A percentile compares a stretch with the other conserved stretches of the same genome.
These are phyloP conservation scores for Drosophila saltans DNA, from an alignment of 1,140 invertebrate genomes.

Conservation along the genomic window DNA sequence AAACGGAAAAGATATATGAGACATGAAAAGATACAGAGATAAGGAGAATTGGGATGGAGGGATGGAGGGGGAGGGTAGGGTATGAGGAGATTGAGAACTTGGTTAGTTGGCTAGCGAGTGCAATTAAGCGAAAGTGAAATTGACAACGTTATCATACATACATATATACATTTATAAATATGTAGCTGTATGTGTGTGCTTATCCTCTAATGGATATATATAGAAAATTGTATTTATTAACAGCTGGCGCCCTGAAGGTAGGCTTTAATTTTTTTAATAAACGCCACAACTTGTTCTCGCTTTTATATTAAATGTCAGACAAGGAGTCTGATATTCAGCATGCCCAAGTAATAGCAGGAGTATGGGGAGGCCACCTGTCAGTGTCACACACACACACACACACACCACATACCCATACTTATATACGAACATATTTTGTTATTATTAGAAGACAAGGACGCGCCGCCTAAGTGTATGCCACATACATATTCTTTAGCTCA, in stretches of 20 bases:
- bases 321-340: constrained; percentile 27
- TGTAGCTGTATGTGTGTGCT: constrained; percentile 15
- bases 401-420: neutral
- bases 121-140: constrained; percentile 67
- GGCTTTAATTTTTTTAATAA: constrained; percentile 73
- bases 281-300: constrained; percentile 26
- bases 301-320: constrained; percentile 68
- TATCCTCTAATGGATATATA: constrained; percentile 13
- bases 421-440: constrained; percentile 67
- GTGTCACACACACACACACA: constrained; percentile 31
- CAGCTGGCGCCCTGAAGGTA: constrained; percentile 44
- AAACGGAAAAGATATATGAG: constrained; percentile 28
- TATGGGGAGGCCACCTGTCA: constrained; percentile 65
- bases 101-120: constrained; percentile 24
- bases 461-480: constrained; percentile 47
- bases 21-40: neutral
- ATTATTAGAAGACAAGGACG: constrained; percentile 58
- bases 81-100: neutral
- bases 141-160: constrained; percentile 38
- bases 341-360: neutral
- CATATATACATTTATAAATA: neutral
- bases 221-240: constrained; percentile 32
- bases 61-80: neutral
- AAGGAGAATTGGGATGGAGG: neutral
- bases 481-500: constrained; percentile 70